phyloP scores from a whole-genome alignment of 2,113 vertebrate genomes.

The Gallinago undulata region DNA sequence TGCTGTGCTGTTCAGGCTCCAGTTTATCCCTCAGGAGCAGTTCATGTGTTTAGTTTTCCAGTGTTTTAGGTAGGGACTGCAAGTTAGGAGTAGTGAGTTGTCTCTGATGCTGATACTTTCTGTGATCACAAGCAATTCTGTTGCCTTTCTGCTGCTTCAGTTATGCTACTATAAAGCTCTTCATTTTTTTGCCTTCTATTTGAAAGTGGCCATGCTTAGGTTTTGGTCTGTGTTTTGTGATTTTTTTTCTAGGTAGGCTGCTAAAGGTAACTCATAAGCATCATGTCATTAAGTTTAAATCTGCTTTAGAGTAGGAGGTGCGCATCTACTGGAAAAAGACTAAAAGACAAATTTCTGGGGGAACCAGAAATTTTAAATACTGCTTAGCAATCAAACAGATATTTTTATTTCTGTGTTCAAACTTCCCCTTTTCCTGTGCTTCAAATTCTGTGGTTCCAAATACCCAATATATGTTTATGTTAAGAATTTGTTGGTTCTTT shows the following conservation, averaged over 20 bases:
- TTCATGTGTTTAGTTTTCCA: background rate
- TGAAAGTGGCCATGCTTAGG: too few species aligned
- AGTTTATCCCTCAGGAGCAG: background rate
- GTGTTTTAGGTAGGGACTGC: rapidly evolving
- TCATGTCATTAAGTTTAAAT: too few species aligned
- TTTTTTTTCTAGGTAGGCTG: too few species aligned
- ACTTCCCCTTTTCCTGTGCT: background rate
- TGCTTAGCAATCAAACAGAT: too few species aligned
- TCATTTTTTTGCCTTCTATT: background rate
- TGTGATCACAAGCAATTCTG: background rate
- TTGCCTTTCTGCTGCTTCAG: background rate
- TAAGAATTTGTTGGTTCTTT: background rate
- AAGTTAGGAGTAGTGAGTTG: background rate
- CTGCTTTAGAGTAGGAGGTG: too few species aligned
- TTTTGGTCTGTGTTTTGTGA: too few species aligned
- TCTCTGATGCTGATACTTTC: background rate
- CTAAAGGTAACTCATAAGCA: too few species aligned
- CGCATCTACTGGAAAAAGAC: too few species aligned
- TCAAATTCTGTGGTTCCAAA: background rate
- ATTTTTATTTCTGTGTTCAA: background rate
- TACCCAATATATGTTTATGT: background rate
- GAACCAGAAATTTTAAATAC: too few species aligned
- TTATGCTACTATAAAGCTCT: background rate
- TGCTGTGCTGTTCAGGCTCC: background rate
- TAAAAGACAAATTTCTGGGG: too few species aligned